Conservation (phyloP, 2,888 invertebrate genomes). For the Drosophila rubida region DNA sequence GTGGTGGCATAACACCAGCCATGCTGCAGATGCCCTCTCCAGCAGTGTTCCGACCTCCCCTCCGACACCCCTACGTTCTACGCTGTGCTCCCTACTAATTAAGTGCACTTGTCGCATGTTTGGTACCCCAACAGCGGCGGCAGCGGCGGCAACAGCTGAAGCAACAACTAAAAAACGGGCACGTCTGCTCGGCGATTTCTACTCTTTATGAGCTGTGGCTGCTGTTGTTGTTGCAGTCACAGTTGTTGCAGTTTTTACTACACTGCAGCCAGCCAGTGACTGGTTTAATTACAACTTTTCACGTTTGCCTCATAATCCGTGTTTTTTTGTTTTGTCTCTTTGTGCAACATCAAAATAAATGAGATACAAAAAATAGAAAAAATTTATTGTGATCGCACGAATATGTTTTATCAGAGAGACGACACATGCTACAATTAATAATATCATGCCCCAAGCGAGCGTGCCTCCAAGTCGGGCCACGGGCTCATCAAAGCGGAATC, state of each 20-base stretch:
- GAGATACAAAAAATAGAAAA: constrained; percentile 33
- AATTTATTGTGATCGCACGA: constrained; percentile 74
- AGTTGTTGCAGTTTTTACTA: constrained; percentile 43
- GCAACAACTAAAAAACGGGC: constrained; percentile 49
- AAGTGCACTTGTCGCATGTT: constrained; percentile 77
- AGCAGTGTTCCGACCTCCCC: background rate
- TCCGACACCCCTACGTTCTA: constrained; percentile 5
- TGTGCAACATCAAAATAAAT: constrained; percentile 52
- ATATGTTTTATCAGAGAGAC: constrained; percentile 46
- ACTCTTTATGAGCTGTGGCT: constrained; percentile 63
- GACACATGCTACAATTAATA: constrained; percentile 75
- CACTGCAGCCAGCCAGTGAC: constrained; percentile 70
- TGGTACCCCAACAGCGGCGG: constrained; percentile 25
- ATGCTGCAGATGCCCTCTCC: constrained; percentile 17
- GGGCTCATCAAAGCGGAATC: constrained; percentile 73
- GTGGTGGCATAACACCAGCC: constrained; percentile 18
- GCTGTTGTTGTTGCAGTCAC: constrained; percentile 43
- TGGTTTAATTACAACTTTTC: constrained; percentile 83
- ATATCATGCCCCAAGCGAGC: constrained; percentile 50
- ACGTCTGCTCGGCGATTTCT: constrained; percentile 60
- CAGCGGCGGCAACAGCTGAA: constrained; percentile 10
- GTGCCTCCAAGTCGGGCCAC: constrained; percentile 26
- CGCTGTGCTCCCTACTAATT: constrained; percentile 65
- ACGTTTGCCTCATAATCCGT: constrained; percentile 80
- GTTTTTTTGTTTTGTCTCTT: constrained; percentile 45